These are phyloP conservation scores for Platichthys flesus DNA, from an alignment of 2,113 vertebrate genomes.

Conservation along the genomic window DNA sequence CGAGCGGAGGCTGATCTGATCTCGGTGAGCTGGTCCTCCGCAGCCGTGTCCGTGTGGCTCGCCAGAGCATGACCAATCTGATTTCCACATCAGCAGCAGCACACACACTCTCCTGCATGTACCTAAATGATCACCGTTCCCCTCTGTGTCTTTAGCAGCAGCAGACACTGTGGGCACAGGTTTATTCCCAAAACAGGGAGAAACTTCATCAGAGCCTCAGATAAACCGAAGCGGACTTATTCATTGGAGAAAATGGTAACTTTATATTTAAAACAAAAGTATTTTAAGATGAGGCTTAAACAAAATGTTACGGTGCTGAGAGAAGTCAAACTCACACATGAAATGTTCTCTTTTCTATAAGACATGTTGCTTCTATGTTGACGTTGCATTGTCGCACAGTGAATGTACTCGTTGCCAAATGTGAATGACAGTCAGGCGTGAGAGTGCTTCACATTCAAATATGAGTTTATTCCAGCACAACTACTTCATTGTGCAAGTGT, in stretches of 20 bases:
- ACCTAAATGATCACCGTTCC: conserved; percentile 29
- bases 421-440: conserved; percentile 42
- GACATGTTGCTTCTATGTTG: background rate
- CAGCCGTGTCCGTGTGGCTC: background rate
- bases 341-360: background rate
- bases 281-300: background rate
- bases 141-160: background rate
- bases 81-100: conserved; percentile 29
- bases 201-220: background rate
- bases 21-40: conserved; percentile 48
- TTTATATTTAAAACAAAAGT: background rate
- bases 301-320: background rate
- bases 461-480: conserved; percentile 30
- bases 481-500: conserved; percentile 31
- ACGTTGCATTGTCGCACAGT: conserved; percentile 13
- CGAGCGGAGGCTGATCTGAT: conserved; percentile 63
- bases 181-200: background rate
- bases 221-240: background rate
- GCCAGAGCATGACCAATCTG: conserved; percentile 42
- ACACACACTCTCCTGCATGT: conserved; percentile 7
- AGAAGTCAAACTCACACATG: background rate
- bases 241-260: background rate
- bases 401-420: conserved; percentile 35
- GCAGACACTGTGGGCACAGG: conserved; percentile 20
- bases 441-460: conserved; percentile 61